Evolutionary conservation across 2,797 vertebrate species (phyloP), one percentile per base, ranked within the genome.

Genomic region (Crenuchus spilurus): DNA sequence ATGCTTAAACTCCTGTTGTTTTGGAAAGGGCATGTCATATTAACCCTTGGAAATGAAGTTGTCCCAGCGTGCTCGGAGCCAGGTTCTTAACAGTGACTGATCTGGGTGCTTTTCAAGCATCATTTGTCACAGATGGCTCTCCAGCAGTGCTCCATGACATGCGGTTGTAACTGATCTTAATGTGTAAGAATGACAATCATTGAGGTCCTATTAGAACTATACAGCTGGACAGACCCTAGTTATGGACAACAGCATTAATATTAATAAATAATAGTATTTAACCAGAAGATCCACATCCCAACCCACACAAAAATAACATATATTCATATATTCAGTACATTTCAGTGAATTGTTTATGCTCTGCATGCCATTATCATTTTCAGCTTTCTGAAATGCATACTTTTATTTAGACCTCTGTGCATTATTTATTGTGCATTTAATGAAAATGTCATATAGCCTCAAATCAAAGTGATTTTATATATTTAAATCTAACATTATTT

Each of bases 61-160:
- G 87, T 89, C 86, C 85, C 87, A 68, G 61, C 82, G 84, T 71
- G 79, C 85, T 82, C 62, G 28, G 84, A 88, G 83, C 80, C 87
- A 88, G 90, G 89, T 90, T 89, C 86, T 88, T 90, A 92, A 89
- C 86, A 84, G 81, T 89, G 88, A 92, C 85, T 62, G 79, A 92
- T 92, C 84, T 82, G 83, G 75, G 83, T 89, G 82, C 84, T 86
- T 87, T 92, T 92, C 89, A 91, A 88, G 91, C 90, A 80, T 88
- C 91, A 92, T 93, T 93, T 93, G 90, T 82, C 87, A 80, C 89
- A 74, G 54, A 82, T 37, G 74, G 75, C 65, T 65, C 83, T 77
- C 78, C 62, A 46, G 73, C 74, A 72, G 54, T 62, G 71, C 33
- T 3, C 18, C 46, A 66, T 77, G 76, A 65, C 74, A 67, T 48